Evolutionary conservation across 2,797 vertebrate genomes (phyloP).

Genomic region (Bradypodion ventrale): DNA sequence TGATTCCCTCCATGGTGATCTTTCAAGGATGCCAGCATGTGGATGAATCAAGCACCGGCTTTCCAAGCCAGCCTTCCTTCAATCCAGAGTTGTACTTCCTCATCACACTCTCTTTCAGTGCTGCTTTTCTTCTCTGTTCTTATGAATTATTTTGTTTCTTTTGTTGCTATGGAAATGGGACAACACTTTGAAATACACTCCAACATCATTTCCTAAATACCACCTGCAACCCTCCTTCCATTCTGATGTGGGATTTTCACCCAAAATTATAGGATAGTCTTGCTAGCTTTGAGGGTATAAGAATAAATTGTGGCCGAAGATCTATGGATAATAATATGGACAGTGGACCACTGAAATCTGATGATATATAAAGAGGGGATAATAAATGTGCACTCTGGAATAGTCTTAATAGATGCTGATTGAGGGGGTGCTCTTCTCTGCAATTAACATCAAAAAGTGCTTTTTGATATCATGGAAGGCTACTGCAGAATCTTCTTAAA

Average conservation of each 20-base stretch:
- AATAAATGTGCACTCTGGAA: neutral
- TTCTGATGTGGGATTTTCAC: neutral
- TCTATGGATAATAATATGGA: neutral
- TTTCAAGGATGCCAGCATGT: neutral
- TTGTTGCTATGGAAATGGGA: neutral
- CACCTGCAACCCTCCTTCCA: neutral
- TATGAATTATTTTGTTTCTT: neutral
- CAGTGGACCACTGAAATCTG: neutral
- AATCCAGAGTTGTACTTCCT: neutral
- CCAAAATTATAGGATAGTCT: neutral
- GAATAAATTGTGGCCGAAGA: neutral
- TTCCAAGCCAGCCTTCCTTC: neutral
- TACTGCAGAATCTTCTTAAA: neutral
- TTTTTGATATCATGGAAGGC: neutral
- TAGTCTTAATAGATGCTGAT: neutral
- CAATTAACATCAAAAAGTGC: neutral
- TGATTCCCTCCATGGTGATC: constrained; percentile 58
- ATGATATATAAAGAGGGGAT: neutral
- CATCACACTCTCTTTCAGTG: neutral
- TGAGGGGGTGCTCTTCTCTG: neutral
- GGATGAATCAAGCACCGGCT: neutral
- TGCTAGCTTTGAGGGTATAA: neutral
- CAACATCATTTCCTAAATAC: neutral
- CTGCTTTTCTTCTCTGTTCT: neutral
- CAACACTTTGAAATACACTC: neutral